phyloP scores from a whole-genome alignment of 2,888 invertebrate genomes.

The Hybos culiciformis region DNA sequence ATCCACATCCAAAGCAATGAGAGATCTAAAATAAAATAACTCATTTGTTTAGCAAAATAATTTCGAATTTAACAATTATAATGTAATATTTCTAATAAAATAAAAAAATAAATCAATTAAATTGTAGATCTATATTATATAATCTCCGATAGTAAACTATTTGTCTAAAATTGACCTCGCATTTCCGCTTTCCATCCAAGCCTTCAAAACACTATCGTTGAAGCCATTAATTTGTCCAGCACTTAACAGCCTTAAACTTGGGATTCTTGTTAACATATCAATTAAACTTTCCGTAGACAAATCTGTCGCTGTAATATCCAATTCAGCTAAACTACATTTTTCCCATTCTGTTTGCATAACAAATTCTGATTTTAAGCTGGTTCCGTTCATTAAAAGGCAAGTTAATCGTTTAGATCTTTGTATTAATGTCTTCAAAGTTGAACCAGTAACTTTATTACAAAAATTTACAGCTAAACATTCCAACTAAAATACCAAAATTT shows the following conservation, averaged over 20 bases:
- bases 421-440: conserved; percentile 86
- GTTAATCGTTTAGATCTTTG: conserved; percentile 84
- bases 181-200: conserved; percentile 79
- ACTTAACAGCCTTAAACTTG: conserved; percentile 73
- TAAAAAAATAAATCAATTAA: background rate
- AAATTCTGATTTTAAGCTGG: conserved; percentile 83
- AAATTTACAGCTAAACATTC: conserved; percentile 96
- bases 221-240: conserved; percentile 97
- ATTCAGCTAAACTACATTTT: conserved; percentile 80
- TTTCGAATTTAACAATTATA: background rate
- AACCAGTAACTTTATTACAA: conserved; percentile 92
- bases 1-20: conserved; percentile 84
- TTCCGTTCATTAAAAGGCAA: conserved; percentile 91
- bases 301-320: conserved; percentile 96
- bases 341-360: conserved; percentile 98
- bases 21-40: conserved; percentile 37
- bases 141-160: background rate
- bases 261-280: conserved; percentile 80
- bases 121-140: background rate
- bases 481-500: conserved; percentile 42
- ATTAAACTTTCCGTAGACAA: conserved; percentile 84
- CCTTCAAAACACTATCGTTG: conserved; percentile 84
- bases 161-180: conserved; percentile 37
- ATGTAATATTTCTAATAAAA: background rate
- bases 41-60: background rate